phyloP scores from a whole-genome alignment of 1,140 invertebrate species.

The Pseudomyrmex cubaensis region DNA sequence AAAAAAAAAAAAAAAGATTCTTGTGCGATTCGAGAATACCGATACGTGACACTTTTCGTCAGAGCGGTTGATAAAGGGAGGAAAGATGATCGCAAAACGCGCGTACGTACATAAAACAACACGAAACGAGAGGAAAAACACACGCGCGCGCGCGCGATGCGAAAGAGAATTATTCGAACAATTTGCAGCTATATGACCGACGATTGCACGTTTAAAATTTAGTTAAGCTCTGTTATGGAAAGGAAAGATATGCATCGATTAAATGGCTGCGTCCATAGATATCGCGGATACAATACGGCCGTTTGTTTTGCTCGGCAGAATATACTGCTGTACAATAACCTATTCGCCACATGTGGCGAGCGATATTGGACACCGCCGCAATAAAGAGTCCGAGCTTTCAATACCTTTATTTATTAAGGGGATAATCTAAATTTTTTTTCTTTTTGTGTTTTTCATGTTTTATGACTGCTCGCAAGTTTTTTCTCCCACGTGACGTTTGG shows the following conservation, averaged over 20 bases:
- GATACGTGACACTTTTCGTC: too few relatives aligned
- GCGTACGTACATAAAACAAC: too few relatives aligned
- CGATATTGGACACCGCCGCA: slow-evolving; percentile 33
- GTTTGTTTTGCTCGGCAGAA: slow-evolving; percentile 39
- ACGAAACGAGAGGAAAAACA: too few relatives aligned
- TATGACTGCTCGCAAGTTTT: not conserved
- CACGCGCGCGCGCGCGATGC: too few relatives aligned
- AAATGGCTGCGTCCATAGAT: slow-evolving; percentile 12
- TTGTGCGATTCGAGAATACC: too few relatives aligned
- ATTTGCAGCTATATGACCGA: not conserved
- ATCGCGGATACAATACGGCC: slow-evolving; percentile 22
- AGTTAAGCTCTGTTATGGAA: slow-evolving; percentile 27
- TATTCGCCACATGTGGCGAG: slow-evolving; percentile 53
- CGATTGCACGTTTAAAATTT: slow-evolving; percentile 39
- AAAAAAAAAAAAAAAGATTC: too few relatives aligned
- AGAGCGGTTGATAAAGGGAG: too few relatives aligned
- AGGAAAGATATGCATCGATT: slow-evolving; percentile 39
- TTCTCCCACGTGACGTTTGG: not conserved
- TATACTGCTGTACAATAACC: slow-evolving; percentile 38
- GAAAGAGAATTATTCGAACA: not conserved
- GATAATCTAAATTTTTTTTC: slow-evolving; percentile 30
- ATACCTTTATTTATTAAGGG: slow-evolving; percentile 46
- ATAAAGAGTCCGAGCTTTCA: slow-evolving; percentile 35
- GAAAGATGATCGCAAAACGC: too few relatives aligned
- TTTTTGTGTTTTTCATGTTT: not conserved